Conservation (phyloP, 2,113 vertebrate species). For the Podarcis muralis region DNA sequence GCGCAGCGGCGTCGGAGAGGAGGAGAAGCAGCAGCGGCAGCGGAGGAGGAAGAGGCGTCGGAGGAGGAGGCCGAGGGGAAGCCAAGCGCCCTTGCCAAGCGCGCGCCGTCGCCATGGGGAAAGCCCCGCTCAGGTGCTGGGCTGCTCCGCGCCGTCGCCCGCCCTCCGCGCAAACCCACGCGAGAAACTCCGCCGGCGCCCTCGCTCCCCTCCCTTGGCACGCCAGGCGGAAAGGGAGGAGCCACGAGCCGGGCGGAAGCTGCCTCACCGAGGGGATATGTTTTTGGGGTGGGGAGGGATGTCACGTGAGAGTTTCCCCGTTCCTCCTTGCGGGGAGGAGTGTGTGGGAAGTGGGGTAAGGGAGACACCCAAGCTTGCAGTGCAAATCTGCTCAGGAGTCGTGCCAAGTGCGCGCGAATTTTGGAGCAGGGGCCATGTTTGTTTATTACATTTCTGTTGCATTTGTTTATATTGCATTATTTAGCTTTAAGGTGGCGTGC, state of each 20-base stretch:
- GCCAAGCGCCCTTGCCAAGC: background rate
- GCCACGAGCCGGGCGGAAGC: background rate
- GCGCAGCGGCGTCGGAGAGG: background rate
- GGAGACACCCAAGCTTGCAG: no score
- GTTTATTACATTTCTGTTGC: no score
- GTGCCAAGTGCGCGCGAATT: no score
- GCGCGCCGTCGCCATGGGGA: constrained; percentile 23
- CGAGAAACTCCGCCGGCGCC: background rate
- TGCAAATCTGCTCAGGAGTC: no score
- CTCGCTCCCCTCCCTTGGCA: background rate
- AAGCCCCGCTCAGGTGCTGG: background rate
- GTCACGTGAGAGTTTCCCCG: background rate
- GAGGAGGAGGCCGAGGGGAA: background rate
- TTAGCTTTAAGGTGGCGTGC: no score
- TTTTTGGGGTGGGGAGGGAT: background rate
- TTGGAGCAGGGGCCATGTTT: background rate
- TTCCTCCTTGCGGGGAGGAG: background rate
- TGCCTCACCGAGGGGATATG: no score
- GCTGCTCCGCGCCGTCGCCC: background rate
- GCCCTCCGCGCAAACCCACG: background rate
- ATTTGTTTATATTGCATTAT: no score
- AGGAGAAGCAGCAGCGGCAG: background rate
- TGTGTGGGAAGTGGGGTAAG: no score
- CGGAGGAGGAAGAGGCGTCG: background rate
- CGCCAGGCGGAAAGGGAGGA: constrained; percentile 3